Conservation (phyloP, 1,140 invertebrate species). For the Temnothorax nylanderi region DNA sequence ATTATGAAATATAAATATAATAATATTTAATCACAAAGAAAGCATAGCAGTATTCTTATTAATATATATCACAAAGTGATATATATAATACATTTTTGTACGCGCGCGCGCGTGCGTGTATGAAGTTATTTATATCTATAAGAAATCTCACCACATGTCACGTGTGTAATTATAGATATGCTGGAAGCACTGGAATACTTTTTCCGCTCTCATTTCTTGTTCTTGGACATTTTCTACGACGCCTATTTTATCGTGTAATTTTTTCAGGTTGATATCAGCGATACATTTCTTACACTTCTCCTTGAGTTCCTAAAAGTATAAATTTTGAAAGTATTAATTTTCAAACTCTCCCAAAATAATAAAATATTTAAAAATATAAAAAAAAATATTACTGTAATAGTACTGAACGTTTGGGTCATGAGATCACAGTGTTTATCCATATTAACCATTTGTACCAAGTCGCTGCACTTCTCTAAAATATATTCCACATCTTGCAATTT, state of each 20-base stretch:
- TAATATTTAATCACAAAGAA: conserved; percentile 18
- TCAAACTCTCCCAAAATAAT: background rate
- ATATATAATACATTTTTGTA: background rate
- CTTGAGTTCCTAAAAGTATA: conserved; percentile 69
- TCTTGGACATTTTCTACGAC: conserved; percentile 30
- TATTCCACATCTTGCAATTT: conserved; percentile 70
- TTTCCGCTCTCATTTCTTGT: conserved; percentile 68
- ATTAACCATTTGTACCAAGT: conserved; percentile 76
- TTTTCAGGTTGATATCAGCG: conserved; percentile 55
- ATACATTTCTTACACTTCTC: conserved; percentile 57
- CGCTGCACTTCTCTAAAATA: conserved; percentile 72
- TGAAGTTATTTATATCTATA: background rate
- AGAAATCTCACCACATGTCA: conserved; percentile 75
- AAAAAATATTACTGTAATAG: conserved; percentile 70
- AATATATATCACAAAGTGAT: background rate
- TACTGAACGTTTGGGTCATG: conserved; percentile 63
- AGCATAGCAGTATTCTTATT: background rate
- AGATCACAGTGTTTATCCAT: conserved; percentile 72
- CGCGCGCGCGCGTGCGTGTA: background rate
- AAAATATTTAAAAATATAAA: background rate
- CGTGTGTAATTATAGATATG: conserved; percentile 75
- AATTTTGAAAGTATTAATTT: conserved; percentile 7
- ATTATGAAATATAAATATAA: conserved; percentile 39
- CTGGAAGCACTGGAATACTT: conserved; percentile 77
- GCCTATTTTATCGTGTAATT: conserved; percentile 67